Percentiles rank a stretch among this genome's conserved stretches.
Conservation (phyloP, 2,888 invertebrate species). For the Phengaris alcon region DNA sequence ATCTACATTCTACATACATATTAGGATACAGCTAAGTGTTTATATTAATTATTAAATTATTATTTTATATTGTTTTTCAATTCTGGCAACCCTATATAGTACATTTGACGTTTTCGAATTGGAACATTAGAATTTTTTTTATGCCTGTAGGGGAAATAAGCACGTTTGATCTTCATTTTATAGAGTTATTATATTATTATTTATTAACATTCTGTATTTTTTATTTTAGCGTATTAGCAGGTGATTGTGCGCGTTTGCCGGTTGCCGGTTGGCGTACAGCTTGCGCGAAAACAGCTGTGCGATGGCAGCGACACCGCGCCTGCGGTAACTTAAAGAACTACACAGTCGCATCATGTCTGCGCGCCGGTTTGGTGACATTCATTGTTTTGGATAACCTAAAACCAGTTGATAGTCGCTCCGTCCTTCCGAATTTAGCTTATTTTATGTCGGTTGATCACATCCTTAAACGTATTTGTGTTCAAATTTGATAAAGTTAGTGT, state of each 20-base stretch:
- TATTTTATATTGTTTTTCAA: background rate
- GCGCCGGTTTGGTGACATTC: slow-evolving; percentile 71
- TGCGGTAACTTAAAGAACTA: slow-evolving; percentile 62
- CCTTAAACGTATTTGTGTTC: slow-evolving; percentile 49
- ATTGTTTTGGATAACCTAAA: slow-evolving; percentile 66
- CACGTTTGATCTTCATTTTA: background rate
- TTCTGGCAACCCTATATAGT: slow-evolving; percentile 29
- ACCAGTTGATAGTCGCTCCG: slow-evolving; percentile 66
- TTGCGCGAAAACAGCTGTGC: slow-evolving; percentile 85
- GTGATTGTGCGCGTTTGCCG: slow-evolving; percentile 63
- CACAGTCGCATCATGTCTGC: slow-evolving; percentile 76
- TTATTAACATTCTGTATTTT: slow-evolving; percentile 25
- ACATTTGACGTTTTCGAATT: background rate
- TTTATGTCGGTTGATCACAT: slow-evolving; percentile 48
- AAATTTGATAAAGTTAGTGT: slow-evolving; percentile 54
- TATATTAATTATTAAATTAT: no score
- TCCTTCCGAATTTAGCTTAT: slow-evolving; percentile 55
- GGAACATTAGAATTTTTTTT: background rate
- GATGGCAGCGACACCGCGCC: slow-evolving; percentile 78
- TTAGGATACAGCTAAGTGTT: no score
- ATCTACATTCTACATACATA: no score
- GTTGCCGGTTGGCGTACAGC: background rate
- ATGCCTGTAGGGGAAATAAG: background rate
- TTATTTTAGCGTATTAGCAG: slow-evolving; percentile 48
- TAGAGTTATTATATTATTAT: no score